Evolutionary conservation across 2,797 vertebrate genomes (phyloP).

Genomic region (Taenioides sp.): DNA sequence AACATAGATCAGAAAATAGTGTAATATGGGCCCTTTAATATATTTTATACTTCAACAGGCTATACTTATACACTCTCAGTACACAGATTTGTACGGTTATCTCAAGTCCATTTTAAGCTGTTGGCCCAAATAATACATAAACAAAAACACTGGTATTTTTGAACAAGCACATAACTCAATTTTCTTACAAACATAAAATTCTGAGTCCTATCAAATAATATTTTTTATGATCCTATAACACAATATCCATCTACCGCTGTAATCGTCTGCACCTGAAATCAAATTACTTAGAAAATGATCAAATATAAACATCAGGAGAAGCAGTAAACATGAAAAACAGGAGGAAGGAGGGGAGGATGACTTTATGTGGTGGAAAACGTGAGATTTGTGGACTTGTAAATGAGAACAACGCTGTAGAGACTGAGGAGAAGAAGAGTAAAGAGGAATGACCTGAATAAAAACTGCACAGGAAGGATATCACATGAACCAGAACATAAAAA

Average conservation of each 20-base stretch:
- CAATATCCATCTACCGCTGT: neutral
- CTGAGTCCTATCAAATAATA: too few relatives aligned
- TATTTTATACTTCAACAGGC: too few relatives aligned
- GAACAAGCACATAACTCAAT: too few relatives aligned
- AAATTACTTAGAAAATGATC: neutral
- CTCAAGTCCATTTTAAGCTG: too few relatives aligned
- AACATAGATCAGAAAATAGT: too few relatives aligned
- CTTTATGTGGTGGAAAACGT: slow-evolving; percentile 32
- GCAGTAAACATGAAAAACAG: slow-evolving; percentile 11
- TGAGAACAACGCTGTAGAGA: slow-evolving; percentile 31
- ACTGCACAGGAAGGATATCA: slow-evolving; percentile 32
- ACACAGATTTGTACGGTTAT: too few relatives aligned
- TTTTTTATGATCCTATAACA: neutral
- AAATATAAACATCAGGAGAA: neutral
- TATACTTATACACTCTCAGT: too few relatives aligned
- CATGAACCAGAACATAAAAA: slow-evolving; percentile 8
- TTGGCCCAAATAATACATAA: too few relatives aligned
- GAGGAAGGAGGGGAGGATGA: slow-evolving; percentile 16
- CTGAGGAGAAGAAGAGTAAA: slow-evolving; percentile 14
- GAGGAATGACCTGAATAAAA: slow-evolving; percentile 43
- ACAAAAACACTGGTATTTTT: too few relatives aligned
- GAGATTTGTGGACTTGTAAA: slow-evolving; percentile 49
- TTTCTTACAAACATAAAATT: neutral
- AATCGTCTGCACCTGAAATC: neutral
- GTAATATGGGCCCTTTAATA: too few relatives aligned